Evolutionary conservation across 2,113 vertebrate species (phyloP).

Genomic region (Cephalopterus ornatus): DNA sequence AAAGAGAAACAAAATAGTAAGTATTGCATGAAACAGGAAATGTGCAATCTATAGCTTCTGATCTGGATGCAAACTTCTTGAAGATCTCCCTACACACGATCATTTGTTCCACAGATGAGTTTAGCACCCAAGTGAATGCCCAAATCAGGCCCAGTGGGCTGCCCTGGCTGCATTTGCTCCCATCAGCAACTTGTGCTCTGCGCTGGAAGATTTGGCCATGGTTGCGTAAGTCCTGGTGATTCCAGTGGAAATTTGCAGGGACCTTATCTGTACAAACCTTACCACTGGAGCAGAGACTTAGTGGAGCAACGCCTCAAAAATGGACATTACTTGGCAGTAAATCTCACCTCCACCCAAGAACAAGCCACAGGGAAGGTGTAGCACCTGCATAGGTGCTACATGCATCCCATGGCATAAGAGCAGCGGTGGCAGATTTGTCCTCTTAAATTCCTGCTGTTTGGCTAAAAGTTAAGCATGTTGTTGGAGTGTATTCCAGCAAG

Average conservation of each 20-base stretch:
- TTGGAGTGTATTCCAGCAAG: not conserved
- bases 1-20: not conserved
- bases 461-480: not conserved
- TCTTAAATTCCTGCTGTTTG: not conserved
- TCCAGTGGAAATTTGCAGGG: not conserved
- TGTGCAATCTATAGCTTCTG: not conserved
- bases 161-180: not conserved
- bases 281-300: not conserved
- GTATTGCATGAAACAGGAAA: not conserved
- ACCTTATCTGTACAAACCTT: not conserved
- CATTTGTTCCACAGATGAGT: not conserved
- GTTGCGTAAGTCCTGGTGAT: not conserved
- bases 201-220: not conserved
- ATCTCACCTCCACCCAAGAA: not conserved
- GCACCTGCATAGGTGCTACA: accelerated
- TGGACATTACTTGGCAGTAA: not conserved
- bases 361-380: accelerated
- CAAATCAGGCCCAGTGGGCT: not conserved
- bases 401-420: accelerated
- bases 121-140: not conserved
- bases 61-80: not conserved
- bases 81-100: not conserved
- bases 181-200: not conserved
- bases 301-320: not conserved
- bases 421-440: not conserved